Conservation (phyloP, 2,888 invertebrate genomes). For the Tyria jacobaeae region DNA sequence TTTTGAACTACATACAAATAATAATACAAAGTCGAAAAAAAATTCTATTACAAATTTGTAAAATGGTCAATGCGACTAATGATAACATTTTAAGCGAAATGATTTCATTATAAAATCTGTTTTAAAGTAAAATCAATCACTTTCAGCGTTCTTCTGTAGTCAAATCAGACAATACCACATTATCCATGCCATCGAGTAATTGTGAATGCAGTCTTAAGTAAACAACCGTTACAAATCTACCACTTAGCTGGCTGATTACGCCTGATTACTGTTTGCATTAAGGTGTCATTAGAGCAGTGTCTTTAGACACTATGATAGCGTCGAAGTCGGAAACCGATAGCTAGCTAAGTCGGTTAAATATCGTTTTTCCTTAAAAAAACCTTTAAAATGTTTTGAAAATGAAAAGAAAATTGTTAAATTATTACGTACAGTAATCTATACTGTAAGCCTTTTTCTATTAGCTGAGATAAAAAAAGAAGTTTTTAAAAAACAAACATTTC, state of each 20-base stretch:
- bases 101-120: too few species aligned
- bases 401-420: too few species aligned
- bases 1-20: too few species aligned
- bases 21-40: too few species aligned
- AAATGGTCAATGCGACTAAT: too few species aligned
- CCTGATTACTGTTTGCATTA: slow-evolving; percentile 10
- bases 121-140: too few species aligned
- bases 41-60: too few species aligned
- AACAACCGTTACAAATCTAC: not conserved
- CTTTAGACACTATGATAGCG: not conserved
- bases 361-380: not conserved
- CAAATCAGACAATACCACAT: not conserved
- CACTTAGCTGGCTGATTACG: slow-evolving; percentile 4
- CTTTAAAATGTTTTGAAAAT: too few species aligned
- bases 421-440: too few species aligned
- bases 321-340: slow-evolving; percentile 5
- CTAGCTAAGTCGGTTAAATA: not conserved
- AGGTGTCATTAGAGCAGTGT: slow-evolving; percentile 8
- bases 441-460: too few species aligned
- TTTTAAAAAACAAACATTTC: too few species aligned
- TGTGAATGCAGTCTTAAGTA: not conserved
- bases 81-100: too few species aligned
- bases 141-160: not conserved
- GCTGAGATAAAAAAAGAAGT: not conserved
- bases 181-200: not conserved